These are phyloP conservation scores for Lacanobia wlatinum DNA, from an alignment of 2,888 invertebrate genomes.

Conservation along the genomic window DNA sequence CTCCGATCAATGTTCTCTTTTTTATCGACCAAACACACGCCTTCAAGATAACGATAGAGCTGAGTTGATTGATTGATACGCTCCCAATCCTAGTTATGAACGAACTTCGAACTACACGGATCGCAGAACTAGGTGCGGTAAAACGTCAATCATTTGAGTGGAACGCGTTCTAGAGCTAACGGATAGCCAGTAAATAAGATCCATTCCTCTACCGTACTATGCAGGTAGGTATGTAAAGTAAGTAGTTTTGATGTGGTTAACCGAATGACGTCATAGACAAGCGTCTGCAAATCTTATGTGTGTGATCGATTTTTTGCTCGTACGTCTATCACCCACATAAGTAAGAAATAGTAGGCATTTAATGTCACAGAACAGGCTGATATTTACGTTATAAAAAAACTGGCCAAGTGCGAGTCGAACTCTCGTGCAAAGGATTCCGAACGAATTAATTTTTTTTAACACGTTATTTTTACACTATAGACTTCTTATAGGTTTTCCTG, in stretches of 20 bases:
- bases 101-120: conserved; percentile 14
- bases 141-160: conserved; percentile 55
- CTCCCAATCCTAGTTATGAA: conserved; percentile 32
- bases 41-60: background rate
- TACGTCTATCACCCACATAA: too few species aligned
- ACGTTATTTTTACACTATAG: too few species aligned
- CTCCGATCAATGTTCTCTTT: conserved; percentile 1
- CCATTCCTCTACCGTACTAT: background rate
- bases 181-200: conserved; percentile 3
- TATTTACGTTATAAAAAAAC: too few species aligned
- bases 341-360: too few species aligned
- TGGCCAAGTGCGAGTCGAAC: too few species aligned
- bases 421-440: too few species aligned
- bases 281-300: background rate
- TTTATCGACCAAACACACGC: conserved; percentile 25
- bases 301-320: background rate
- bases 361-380: background rate
- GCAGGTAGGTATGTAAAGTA: background rate
- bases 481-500: too few species aligned
- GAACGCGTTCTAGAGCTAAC: conserved; percentile 6
- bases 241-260: conserved; percentile 5
- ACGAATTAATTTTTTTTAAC: too few species aligned
- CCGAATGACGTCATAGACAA: background rate
- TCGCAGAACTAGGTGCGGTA: conserved; percentile 22
- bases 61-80: conserved; percentile 47